Evolutionary conservation across 1,140 invertebrate genomes (phyloP).

Genomic region (Calosoma granatense): DNA sequence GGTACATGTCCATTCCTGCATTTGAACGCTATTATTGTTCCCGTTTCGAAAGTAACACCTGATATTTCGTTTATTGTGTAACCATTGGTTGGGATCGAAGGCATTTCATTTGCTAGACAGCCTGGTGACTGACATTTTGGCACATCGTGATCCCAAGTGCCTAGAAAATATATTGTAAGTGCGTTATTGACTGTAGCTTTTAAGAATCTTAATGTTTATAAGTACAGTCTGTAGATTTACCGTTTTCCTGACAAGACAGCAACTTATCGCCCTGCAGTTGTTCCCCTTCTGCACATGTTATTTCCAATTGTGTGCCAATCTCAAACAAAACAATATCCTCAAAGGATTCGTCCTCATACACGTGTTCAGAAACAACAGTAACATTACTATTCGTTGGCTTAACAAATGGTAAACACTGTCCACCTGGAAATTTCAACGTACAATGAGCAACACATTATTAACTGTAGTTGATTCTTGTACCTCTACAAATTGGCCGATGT

Average conservation of each 20-base stretch:
- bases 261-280: constrained; percentile 32
- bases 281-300: constrained; percentile 37
- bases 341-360: constrained; percentile 17
- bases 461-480: constrained; percentile 21
- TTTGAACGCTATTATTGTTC: constrained; percentile 30
- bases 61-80: constrained; percentile 29
- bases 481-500: constrained; percentile 36
- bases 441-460: too few relatives aligned
- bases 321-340: constrained; percentile 10
- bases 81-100: constrained; percentile 31
- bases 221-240: constrained; percentile 30
- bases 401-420: constrained; percentile 35
- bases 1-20: constrained; percentile 36
- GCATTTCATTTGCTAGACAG: constrained; percentile 24
- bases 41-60: constrained; percentile 20
- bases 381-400: constrained; percentile 35
- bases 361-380: constrained; percentile 21
- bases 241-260: constrained; percentile 39
- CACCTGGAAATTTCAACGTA: constrained; percentile 16
- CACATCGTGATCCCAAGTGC: constrained; percentile 32
- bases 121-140: constrained; percentile 27
- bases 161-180: constrained; percentile 16
- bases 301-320: constrained; percentile 37
- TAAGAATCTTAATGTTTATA: neutral
- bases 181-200: neutral